Percentiles rank a stretch among this genome's conserved stretches.
These are phyloP conservation scores for Pomacea canaliculata DNA, from an alignment of 2,888 invertebrate genomes.

Conservation along the genomic window DNA sequence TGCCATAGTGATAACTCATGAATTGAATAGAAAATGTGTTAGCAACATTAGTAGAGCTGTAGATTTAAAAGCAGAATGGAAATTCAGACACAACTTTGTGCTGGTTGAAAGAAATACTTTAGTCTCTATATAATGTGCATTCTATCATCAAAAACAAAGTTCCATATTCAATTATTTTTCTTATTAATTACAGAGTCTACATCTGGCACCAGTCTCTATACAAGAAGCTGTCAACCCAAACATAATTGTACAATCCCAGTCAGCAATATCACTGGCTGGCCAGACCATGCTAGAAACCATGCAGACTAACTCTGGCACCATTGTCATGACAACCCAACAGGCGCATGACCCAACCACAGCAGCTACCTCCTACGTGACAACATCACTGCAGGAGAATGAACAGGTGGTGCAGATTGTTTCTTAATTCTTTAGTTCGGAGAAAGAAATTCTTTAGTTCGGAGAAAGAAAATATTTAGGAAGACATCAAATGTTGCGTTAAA, in stretches of 20 bases:
- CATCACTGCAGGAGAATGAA: conserved; percentile 8
- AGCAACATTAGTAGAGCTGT: too few relatives aligned
- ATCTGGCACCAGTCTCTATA: conserved; percentile 47
- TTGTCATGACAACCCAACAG: conserved; percentile 10
- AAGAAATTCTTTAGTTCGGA: too few relatives aligned
- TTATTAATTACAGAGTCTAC: conserved; percentile 42
- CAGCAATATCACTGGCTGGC: conserved; percentile 10
- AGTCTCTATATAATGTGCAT: too few relatives aligned
- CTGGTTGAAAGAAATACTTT: too few relatives aligned
- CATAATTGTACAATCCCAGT: conserved; percentile 63
- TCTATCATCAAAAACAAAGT: too few relatives aligned
- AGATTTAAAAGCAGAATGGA: too few relatives aligned
- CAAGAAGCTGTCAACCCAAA: conserved; percentile 56
- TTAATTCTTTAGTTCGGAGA: not conserved
- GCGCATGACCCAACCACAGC: conserved; percentile 9
- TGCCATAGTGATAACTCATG: too few relatives aligned
- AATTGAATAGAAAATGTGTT: too few relatives aligned
- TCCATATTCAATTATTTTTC: too few relatives aligned
- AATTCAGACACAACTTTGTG: too few relatives aligned
- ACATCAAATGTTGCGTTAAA: too few relatives aligned
- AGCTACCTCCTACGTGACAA: conserved; percentile 16
- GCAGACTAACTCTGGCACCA: not conserved
- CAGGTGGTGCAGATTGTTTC: not conserved
- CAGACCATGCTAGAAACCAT: conserved; percentile 5
- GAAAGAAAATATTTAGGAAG: too few relatives aligned